These are phyloP conservation scores for Chlorops oryzae DNA, from an alignment of 1,140 invertebrate species.

Conservation along the genomic window DNA sequence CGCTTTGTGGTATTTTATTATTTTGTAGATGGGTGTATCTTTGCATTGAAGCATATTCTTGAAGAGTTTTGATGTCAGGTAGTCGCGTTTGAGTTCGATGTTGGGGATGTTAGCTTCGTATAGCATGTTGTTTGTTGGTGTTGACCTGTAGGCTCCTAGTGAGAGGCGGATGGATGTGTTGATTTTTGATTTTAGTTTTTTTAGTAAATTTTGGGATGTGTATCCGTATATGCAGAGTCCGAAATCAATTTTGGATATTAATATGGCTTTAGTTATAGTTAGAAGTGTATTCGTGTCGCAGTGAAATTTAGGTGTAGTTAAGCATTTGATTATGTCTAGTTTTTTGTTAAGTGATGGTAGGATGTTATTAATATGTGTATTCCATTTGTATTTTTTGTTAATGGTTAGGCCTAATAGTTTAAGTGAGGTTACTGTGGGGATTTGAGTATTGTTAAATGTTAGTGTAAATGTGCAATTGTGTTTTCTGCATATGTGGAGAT, in stretches of 20 bases:
- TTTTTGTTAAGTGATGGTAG: not conserved
- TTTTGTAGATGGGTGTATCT: not conserved
- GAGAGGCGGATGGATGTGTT: slow-evolving; percentile 1
- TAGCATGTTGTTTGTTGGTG: slow-evolving; percentile 1
- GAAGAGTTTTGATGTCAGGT: not conserved
- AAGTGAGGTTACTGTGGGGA: not conserved
- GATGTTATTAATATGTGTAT: slow-evolving; percentile 10
- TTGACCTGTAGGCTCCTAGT: slow-evolving; percentile 2
- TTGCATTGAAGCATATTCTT: not conserved
- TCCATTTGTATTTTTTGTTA: slow-evolving; percentile 19
- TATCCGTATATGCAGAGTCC: slow-evolving; percentile 11
- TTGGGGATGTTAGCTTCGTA: not conserved
- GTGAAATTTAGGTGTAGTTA: slow-evolving; percentile 16
- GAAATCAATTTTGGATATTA: slow-evolving; percentile 15
- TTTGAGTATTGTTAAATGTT: slow-evolving; percentile 11
- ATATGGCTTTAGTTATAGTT: slow-evolving; percentile 11
- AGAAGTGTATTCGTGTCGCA: slow-evolving; percentile 9
- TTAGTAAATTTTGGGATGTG: not conserved
- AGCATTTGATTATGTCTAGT: slow-evolving; percentile 20
- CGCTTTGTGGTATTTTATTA: not conserved
- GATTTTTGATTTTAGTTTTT: slow-evolving; percentile 2
- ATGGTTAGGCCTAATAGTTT: slow-evolving; percentile 17
- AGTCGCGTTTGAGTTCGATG: not conserved
- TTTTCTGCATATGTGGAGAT: slow-evolving; percentile 16
- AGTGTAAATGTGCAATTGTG: slow-evolving; percentile 13